Evolutionary conservation across 2,797 vertebrate genomes (phyloP).

Genomic region (Podargus strigoides): DNA sequence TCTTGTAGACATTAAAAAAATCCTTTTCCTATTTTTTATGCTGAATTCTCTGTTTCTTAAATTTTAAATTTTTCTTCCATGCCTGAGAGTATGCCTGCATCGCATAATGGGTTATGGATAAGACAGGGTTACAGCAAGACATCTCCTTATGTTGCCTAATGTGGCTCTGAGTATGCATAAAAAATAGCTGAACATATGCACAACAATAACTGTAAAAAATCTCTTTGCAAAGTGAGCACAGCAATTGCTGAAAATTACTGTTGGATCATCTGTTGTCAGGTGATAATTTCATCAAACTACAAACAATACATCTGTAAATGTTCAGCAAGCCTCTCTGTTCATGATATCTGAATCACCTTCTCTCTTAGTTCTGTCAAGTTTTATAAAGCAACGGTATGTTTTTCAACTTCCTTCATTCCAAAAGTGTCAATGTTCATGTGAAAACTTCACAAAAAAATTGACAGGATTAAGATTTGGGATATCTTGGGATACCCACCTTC

Average conservation of each 20-base stretch:
- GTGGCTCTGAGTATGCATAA: not conserved
- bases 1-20: not conserved
- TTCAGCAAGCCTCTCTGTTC: fast-evolving
- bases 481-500: not conserved
- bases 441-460: not conserved
- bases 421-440: not conserved
- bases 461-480: not conserved
- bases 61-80: not conserved
- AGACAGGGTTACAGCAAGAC: not conserved
- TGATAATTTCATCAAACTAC: not conserved
- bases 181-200: not conserved
- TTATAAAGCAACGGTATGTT: not conserved
- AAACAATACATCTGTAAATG: not conserved
- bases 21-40: not conserved
- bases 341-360: not conserved
- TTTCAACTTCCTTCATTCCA: not conserved
- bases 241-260: not conserved
- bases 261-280: not conserved
- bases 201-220: not conserved
- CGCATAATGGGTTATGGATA: not conserved
- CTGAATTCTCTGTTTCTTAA: not conserved
- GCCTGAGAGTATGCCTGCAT: not conserved
- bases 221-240: not conserved
- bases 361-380: not conserved
- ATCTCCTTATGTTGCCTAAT: not conserved